A percentile compares a stretch with the other conserved stretches of the same genome.
These are phyloP conservation scores for Gorsachius goisagi DNA, from an alignment of 2,113 vertebrate species.

Conservation along the genomic window DNA sequence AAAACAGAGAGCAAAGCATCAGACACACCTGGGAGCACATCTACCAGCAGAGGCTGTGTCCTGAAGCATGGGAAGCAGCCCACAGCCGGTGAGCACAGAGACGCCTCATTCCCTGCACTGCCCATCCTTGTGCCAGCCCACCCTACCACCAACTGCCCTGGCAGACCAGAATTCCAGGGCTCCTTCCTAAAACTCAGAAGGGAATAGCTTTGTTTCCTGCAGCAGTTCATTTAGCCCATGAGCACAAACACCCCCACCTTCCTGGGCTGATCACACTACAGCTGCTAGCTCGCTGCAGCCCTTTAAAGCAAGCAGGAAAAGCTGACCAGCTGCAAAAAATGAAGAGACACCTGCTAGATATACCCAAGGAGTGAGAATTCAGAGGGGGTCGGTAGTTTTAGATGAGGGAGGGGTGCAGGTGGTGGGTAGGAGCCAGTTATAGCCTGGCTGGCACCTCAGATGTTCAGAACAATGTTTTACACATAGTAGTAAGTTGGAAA, in stretches of 20 bases:
- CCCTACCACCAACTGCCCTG: not conserved
- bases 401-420: not conserved
- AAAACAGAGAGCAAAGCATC: not conserved
- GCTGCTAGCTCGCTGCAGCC: accelerated
- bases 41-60: not conserved
- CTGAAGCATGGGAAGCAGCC: not conserved
- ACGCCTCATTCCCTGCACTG: not conserved
- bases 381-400: not conserved
- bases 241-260: not conserved
- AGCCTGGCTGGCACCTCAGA: not conserved
- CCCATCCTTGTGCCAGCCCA: not conserved
- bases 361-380: not conserved
- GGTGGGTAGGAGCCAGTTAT: not conserved
- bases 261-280: accelerated
- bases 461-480: not conserved
- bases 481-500: not conserved
- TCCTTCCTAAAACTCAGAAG: not conserved
- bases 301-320: not conserved
- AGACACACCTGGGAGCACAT: slow-evolving; percentile 33
- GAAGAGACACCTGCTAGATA: not conserved
- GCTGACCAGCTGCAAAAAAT: not conserved
- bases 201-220: not conserved
- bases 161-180: not conserved
- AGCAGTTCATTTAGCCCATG: not conserved
- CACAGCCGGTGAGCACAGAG: not conserved